Conservation (phyloP, 2,797 vertebrate genomes). For the Phalanger gymnotis region DNA sequence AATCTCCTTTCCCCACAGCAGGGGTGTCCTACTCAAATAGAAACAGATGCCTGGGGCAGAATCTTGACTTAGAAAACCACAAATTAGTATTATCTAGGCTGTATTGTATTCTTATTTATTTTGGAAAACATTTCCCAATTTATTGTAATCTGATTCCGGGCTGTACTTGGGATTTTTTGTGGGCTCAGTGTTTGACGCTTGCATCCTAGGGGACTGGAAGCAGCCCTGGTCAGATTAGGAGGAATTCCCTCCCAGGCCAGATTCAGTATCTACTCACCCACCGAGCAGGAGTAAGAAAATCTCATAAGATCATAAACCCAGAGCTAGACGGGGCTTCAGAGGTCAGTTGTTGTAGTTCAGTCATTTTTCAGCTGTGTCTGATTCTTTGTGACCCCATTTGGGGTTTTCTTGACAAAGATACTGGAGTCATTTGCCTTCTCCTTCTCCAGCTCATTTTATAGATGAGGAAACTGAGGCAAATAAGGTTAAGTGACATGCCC, state of each 20-base stretch:
- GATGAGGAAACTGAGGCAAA: background rate
- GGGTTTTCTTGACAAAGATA: background rate
- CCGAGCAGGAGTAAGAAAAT: background rate
- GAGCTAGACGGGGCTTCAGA: background rate
- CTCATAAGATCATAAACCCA: background rate
- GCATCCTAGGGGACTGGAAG: background rate
- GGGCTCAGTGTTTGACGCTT: background rate
- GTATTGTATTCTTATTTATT: background rate
- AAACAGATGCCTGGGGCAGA: background rate
- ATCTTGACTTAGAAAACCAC: background rate
- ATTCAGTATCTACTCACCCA: background rate
- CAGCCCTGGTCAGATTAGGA: background rate
- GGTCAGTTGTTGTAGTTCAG: background rate
- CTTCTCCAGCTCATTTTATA: background rate
- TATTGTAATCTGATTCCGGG: background rate
- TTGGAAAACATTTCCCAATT: background rate
- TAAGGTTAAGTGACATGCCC: background rate
- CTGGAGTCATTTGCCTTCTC: background rate
- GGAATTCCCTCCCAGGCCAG: background rate
- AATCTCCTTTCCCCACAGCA: background rate
- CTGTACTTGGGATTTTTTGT: background rate
- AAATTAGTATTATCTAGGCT: background rate
- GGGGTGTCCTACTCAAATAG: background rate
- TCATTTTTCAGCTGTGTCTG: background rate
- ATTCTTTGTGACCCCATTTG: background rate